Evolutionary conservation across 2,113 vertebrate genomes (phyloP).

Genomic region (Glaucidium brasilianum): DNA sequence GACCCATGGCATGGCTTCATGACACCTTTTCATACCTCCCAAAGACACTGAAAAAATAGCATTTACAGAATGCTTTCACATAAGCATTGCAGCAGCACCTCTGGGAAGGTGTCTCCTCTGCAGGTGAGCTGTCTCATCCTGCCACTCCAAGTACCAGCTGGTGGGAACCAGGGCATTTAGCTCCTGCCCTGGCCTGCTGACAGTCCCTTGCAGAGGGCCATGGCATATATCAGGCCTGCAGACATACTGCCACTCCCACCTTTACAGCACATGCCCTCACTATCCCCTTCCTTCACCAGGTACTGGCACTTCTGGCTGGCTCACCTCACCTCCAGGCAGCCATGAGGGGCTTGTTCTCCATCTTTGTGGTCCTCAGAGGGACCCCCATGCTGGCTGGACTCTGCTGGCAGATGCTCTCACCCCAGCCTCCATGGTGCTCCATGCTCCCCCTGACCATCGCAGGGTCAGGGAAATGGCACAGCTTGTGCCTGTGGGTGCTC

Average conservation of each 20-base stretch:
- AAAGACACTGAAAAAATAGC: neutral
- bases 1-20: neutral
- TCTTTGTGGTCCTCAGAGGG: neutral
- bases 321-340: neutral
- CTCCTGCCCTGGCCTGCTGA: neutral
- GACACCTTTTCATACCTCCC: neutral
- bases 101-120: neutral
- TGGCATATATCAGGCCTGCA: neutral
- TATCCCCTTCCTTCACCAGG: neutral
- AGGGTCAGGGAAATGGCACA: fast-evolving
- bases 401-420: neutral
- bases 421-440: neutral
- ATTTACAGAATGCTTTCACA: neutral
- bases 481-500: neutral
- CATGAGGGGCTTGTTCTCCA: neutral
- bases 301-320: neutral
- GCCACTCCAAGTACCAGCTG: neutral
- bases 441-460: neutral
- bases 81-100: neutral
- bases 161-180: neutral
- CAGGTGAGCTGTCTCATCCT: neutral
- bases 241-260: neutral
- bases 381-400: neutral
- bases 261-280: neutral
- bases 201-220: neutral